phyloP scores from a whole-genome alignment of 2,888 invertebrate species.

The Sycophila texana region DNA sequence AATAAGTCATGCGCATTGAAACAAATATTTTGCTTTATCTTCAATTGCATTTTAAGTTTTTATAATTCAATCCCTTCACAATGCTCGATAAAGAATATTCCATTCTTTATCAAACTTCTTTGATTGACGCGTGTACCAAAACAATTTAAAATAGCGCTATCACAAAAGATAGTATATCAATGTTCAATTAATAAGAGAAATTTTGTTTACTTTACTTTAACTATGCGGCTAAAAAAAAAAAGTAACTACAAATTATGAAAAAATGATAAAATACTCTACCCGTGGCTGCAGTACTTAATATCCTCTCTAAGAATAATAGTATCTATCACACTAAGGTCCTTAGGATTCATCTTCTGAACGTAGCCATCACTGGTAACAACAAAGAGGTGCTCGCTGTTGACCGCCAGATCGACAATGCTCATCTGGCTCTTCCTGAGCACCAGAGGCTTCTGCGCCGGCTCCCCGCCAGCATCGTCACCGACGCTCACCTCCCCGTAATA shows the following conservation, averaged over 20 bases:
- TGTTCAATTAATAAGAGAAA: neutral
- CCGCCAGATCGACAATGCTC: slow-evolving; percentile 81
- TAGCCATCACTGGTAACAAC: slow-evolving; percentile 81
- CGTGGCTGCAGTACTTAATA: slow-evolving; percentile 81
- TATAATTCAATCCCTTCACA: too few relatives aligned
- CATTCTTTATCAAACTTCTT: neutral
- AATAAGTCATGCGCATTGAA: neutral
- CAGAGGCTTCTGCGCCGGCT: slow-evolving; percentile 62
- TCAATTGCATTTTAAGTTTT: too few relatives aligned
- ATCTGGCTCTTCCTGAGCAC: slow-evolving; percentile 78
- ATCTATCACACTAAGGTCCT: slow-evolving; percentile 78
- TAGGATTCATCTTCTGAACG: slow-evolving; percentile 78
- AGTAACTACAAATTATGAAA: slow-evolving; percentile 5
- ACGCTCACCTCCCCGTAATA: slow-evolving; percentile 74
- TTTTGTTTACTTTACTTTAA: neutral
- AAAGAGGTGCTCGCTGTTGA: slow-evolving; percentile 79
- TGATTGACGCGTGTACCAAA: neutral
- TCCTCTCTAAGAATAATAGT: slow-evolving; percentile 82
- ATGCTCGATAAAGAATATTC: neutral
- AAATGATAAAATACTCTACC: slow-evolving; percentile 66
- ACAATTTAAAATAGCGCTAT: neutral
- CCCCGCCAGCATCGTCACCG: slow-evolving; percentile 63
- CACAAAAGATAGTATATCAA: neutral
- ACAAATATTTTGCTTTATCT: neutral
- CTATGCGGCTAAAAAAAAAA: slow-evolving; percentile 2